Percentiles rank a stretch among this genome's conserved stretches.
Conservation (phyloP, 2,797 vertebrate genomes). For the Meda fulgida region DNA sequence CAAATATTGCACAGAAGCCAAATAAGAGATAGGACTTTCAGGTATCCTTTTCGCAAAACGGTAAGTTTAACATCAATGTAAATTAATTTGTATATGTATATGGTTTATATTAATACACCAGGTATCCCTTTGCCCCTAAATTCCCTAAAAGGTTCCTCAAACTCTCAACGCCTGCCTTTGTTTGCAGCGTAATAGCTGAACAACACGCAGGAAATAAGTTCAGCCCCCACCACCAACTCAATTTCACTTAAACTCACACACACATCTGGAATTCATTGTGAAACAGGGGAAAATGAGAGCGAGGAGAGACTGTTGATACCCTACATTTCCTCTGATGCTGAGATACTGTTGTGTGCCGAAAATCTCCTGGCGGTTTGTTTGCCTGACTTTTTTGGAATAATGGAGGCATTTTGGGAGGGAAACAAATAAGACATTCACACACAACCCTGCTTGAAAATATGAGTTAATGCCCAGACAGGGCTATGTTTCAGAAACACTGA, state of each 20-base stretch:
- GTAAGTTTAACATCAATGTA: neutral
- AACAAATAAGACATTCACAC: constrained; percentile 48
- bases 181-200: constrained; percentile 52
- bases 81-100: neutral
- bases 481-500: constrained; percentile 43
- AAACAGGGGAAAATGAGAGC: constrained; percentile 72
- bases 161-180: neutral
- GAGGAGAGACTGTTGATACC: constrained; percentile 73
- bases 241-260: constrained; percentile 72
- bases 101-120: neutral
- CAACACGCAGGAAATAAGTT: constrained; percentile 56
- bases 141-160: constrained; percentile 6
- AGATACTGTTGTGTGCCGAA: constrained; percentile 77
- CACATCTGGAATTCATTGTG: constrained; percentile 89
- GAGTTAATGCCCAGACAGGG: constrained; percentile 20
- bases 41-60: neutral
- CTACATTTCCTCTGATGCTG: constrained; percentile 74
- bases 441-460: constrained; percentile 23
- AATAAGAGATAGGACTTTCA: neutral
- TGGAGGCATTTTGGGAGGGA: constrained; percentile 47
- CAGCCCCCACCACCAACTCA: constrained; percentile 55
- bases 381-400: constrained; percentile 62
- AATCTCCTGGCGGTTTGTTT: constrained; percentile 77
- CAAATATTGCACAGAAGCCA: constrained; percentile 10
- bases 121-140: constrained; percentile 11